Conservation (phyloP, 2,888 invertebrate species). For the Heliconius erato region DNA sequence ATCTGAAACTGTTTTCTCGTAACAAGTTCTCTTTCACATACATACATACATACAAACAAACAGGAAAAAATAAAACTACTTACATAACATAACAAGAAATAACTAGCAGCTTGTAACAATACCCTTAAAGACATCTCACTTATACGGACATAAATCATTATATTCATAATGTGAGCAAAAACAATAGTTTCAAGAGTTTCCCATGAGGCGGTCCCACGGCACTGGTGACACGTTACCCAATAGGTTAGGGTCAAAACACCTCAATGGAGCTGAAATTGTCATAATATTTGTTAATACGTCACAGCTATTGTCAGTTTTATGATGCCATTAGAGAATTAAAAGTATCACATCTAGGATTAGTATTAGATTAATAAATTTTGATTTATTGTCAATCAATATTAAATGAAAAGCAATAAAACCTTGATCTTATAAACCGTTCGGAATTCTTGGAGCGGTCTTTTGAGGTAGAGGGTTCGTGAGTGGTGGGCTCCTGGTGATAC, state of each 20-base stretch:
- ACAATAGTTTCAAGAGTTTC: constrained; percentile 56
- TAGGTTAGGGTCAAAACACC: constrained; percentile 56
- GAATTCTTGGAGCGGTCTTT: too few species aligned
- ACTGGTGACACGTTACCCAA: constrained; percentile 57
- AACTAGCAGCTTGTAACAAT: constrained; percentile 23
- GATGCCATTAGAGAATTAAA: not conserved
- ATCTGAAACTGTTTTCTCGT: not conserved
- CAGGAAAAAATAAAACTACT: not conserved
- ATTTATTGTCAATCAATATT: too few species aligned
- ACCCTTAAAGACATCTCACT: constrained; percentile 47
- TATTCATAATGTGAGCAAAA: constrained; percentile 49
- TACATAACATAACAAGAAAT: constrained; percentile 25
- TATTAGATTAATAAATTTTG: too few species aligned
- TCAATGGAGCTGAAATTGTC: constrained; percentile 30
- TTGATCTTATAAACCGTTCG: too few species aligned
- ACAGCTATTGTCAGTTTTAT: not conserved
- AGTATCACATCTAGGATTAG: not conserved
- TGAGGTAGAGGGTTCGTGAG: too few species aligned
- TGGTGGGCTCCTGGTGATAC: too few species aligned
- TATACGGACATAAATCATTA: constrained; percentile 51
- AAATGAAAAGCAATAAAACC: too few species aligned
- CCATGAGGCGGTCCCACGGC: constrained; percentile 58
- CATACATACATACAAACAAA: not conserved
- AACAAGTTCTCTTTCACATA: not conserved
- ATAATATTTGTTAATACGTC: constrained; percentile 25